Evolutionary conservation across 1,140 invertebrate species (phyloP), one percentile per base, ranked within the genome.

Genomic region (Pseudomyrmex gracilis): DNA sequence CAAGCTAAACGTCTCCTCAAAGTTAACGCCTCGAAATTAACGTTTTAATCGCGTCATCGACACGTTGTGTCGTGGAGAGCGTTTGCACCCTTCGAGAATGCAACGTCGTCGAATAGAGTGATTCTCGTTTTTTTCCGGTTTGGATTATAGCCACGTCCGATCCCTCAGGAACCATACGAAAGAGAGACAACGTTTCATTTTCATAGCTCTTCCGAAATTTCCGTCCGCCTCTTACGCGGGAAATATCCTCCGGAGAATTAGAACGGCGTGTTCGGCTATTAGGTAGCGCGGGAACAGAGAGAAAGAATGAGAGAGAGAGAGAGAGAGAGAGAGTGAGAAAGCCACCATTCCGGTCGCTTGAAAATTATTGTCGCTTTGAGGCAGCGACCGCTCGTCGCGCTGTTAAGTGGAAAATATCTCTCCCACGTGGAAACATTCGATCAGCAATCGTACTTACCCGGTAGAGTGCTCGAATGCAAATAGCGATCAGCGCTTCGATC

Each of bases 41-140:
- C 34, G 83, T 17, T 85, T 74, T 67, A 82, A 85, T 73, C 58
- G 60, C 43, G 22, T 68, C 73, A 12, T 55, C n/a, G 22, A 77
- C 45, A 77, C 45, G 24, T 5, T 24, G n/a, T 13, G 51, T 71
- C 24, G 17, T 12, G 0, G 15, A 2, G 2, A 1, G 15, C 53
- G 53, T 57, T 76, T 49, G 61, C 55, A 17, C 60, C 17, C n/a
- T 34, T 17, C 47, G 43, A 47, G 13, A 45, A 51, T 8, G 58
- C 45, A 12, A n/a, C 9, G 9, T 20, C 57, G 17, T 17, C n/a
- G 22, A 34, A 17, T 2, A 34, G 47, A n/a, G 43, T 5, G 17
- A 58, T 34, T 34, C 5, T 34, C 51, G 43, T 15, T 49, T 4
- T n/a, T 17, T 34, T 70, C 20, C 53, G 9, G 7, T 22, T 64